phyloP scores from a whole-genome alignment of 2,113 vertebrate species.

The Rutilus rutilus region DNA sequence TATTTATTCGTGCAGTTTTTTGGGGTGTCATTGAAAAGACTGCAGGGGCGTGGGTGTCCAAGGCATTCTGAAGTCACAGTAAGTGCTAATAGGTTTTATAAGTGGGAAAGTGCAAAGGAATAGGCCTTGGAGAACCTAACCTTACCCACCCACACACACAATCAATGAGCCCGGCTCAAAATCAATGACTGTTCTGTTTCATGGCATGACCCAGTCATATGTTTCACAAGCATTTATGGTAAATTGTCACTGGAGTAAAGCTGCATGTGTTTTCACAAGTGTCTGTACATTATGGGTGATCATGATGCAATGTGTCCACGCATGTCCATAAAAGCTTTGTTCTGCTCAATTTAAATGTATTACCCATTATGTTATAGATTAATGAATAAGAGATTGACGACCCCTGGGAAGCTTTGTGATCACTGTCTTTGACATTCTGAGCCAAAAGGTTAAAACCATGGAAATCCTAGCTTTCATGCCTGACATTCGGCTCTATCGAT shows the following conservation, averaged over 20 bases:
- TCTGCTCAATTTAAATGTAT: slow-evolving; percentile 32
- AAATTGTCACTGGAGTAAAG: neutral
- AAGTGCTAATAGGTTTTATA: slow-evolving; percentile 27
- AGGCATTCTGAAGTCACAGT: neutral
- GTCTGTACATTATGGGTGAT: slow-evolving; percentile 2
- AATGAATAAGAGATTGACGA: slow-evolving; percentile 36
- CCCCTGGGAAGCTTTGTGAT: slow-evolving; percentile 46
- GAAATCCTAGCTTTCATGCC: slow-evolving; percentile 53
- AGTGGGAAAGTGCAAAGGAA: slow-evolving; percentile 21
- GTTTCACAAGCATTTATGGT: slow-evolving; percentile 23
- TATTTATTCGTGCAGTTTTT: neutral
- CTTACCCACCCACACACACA: slow-evolving; percentile 21
- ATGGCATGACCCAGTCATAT: slow-evolving; percentile 18
- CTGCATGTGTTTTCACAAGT: neutral
- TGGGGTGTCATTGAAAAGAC: neutral
- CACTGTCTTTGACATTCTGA: slow-evolving; percentile 33
- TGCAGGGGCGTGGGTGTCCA: neutral
- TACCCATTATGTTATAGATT: slow-evolving; percentile 41
- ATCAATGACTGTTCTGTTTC: slow-evolving; percentile 29
- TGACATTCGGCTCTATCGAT: slow-evolving; percentile 61
- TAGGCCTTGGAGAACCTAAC: slow-evolving; percentile 20
- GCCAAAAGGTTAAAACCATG: slow-evolving; percentile 59
- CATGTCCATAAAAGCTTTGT: slow-evolving; percentile 33
- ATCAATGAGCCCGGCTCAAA: slow-evolving; percentile 18
- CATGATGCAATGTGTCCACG: neutral